Evolutionary conservation across 2,888 invertebrate genomes (phyloP), one percentile per base, ranked within the genome.

Genomic region (Dicycla oo): DNA sequence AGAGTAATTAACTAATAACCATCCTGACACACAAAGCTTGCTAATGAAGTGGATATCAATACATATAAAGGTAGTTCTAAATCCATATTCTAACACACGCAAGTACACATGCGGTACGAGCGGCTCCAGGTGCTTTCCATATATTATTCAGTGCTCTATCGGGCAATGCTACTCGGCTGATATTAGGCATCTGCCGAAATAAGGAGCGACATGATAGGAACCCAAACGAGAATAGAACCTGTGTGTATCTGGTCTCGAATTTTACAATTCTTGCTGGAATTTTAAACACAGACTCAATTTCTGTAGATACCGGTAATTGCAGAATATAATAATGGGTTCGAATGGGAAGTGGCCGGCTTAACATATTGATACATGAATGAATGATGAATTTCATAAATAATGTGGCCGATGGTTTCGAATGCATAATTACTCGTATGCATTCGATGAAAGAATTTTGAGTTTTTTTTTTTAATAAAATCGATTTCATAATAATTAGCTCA

Each of bases 91-190:
- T n/a, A n/a, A n/a, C n/a, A n/a, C n/a, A 75, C 71, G 83, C 82
- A 78, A 82, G 81, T 67, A 69, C 60, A 64, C 53, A 53, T 67
- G 67, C 51, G 51, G 49, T 53, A 53, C 56, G 57, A 56, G 81
- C 67, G 54, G 62, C 53, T 73, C 75, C 61, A 66, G 61, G 57
- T 73, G 76, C 65, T 80, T 64, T 71, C 60, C 61, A 84, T 81
- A 73, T 73, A 84, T 82, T 80, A 84, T 84, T 82, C 82, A 82
- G 58, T 34, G 13, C 15, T 38, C 61, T 70, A 66, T 75, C 69
- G 71, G 63, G 54, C 66, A 65, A 53, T 65, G 30, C 69, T 62
- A 60, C 71, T 72, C 43, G 61, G 38, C 47, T 61, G 53, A 65
- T 75, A 69, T 75, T 67, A 56, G 51, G 66, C 43, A 45, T 66